phyloP scores from a whole-genome alignment of 2,113 vertebrate species.

The Sminthopsis crassicaudata region DNA sequence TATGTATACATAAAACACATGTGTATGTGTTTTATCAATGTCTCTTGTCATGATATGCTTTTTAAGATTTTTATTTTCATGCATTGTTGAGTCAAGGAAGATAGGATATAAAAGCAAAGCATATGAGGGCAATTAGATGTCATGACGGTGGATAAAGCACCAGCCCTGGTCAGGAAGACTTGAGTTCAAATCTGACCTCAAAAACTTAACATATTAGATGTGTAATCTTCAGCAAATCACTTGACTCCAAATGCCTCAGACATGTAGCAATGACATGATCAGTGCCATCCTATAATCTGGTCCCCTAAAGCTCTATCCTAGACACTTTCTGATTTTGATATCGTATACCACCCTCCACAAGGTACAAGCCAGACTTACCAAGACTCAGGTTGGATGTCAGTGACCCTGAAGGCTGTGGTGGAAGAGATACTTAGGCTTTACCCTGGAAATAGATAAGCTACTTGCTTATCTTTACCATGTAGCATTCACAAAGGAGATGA shows the following conservation, averaged over 20 bases:
- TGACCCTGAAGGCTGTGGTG: no score
- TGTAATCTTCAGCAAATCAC: no score
- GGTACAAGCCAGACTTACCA: not conserved
- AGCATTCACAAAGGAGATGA: not conserved
- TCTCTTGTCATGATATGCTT: not conserved
- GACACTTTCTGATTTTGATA: not conserved
- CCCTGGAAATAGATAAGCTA: not conserved
- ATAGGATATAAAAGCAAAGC: not conserved
- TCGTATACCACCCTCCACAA: not conserved
- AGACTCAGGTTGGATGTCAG: not conserved
- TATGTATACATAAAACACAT: no score
- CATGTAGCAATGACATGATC: not conserved
- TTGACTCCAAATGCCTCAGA: not conserved
- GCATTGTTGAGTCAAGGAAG: not conserved
- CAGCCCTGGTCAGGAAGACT: no score
- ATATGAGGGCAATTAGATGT: not conserved
- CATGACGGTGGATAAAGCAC: no score
- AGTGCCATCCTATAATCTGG: not conserved
- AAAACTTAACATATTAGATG: no score
- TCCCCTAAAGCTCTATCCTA: not conserved
- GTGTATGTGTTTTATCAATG: not conserved
- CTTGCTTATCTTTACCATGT: not conserved
- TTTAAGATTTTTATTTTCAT: not conserved
- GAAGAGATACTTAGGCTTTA: not conserved
- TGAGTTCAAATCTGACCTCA: no score